Base-by-base conservation (phyloP, 1,140 invertebrate species). In the Leptonema lineaticorne region DNA sequence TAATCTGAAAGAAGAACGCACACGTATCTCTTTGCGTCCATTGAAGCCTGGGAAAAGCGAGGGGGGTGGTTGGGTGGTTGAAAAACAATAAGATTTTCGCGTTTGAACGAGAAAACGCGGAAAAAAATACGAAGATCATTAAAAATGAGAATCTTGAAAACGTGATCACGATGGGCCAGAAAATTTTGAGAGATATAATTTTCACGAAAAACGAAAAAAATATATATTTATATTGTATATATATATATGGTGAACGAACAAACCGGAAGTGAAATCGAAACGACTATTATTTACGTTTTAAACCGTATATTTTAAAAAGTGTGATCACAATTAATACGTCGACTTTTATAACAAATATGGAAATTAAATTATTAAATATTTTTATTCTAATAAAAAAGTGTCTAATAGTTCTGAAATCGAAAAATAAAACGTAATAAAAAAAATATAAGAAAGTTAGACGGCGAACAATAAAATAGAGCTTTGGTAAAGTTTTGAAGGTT, bases 61-160 rank as follows among this genome's bases (percentile, higher is more conserved):
- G 37, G 2, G 37, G 37, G 37, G 2, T 41, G 37, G 37, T 37
- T n/a, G 30, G 30, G 14, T 37, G 6, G 30, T 37, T 37, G 16
- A 53, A 20, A 53, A 53, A 53, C 18, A 26, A 53, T 53, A 53
- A 41, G 37, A 22, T 53, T 26, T 53, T 18, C 48, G 48, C n/a
- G 37, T 41, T 41, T 16, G 16, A 41, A 41, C 11, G 37, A 16
- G 37, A 16, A 11, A 4, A 37, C n/a, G 14, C 30, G 1, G 16
- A 26, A 6, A 20, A 53, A 53, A 11, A 5, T 16, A 20, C 48
- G 18, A 53, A 11, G 24, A 53, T 53, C 24, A 22, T 20, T 26
- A 26, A 26, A 22, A 53, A 53, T 20, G n/a, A n/a, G n/a, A n/a
- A n/a, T n/a, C n/a, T n/a, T 14, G 37, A 41, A 41, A 14, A 16